Percentiles rank a stretch among this genome's conserved stretches.
Evolutionary conservation across 2,797 vertebrate species (phyloP).

Genomic region (Poecilia picta): DNA sequence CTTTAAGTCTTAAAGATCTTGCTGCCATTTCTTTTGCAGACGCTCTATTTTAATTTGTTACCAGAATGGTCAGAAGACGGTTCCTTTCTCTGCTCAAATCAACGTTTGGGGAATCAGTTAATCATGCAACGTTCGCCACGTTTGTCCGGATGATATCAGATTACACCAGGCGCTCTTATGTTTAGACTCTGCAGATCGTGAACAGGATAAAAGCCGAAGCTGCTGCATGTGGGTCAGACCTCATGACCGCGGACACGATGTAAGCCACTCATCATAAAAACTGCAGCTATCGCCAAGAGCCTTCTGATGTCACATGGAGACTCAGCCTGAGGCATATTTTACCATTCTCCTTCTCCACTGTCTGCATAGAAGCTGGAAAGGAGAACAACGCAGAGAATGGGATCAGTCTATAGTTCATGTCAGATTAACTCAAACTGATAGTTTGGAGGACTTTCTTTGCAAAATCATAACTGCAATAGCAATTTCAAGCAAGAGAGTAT

Average conservation of each 20-base stretch:
- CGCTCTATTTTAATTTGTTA: neutral
- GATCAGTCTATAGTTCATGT: slow-evolving; percentile 22
- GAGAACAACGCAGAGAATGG: slow-evolving; percentile 18
- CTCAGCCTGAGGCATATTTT: slow-evolving; percentile 12
- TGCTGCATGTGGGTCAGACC: slow-evolving; percentile 38
- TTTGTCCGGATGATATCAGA: slow-evolving; percentile 31
- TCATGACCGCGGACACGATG: slow-evolving; percentile 29
- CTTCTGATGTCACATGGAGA: neutral
- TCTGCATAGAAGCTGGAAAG: slow-evolving; percentile 15
- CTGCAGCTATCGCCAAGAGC: slow-evolving; percentile 26
- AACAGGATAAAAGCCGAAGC: slow-evolving; percentile 35
- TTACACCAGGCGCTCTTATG: slow-evolving; percentile 28
- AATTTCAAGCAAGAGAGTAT: neutral
- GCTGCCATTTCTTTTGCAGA: neutral
- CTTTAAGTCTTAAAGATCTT: neutral
- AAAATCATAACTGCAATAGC: slow-evolving; percentile 12
- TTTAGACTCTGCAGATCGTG: slow-evolving; percentile 18
- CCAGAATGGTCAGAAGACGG: neutral
- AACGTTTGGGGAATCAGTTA: neutral
- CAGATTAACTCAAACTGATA: slow-evolving; percentile 20
- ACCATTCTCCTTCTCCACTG: slow-evolving; percentile 14
- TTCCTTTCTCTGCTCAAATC: neutral
- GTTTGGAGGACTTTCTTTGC: slow-evolving; percentile 32
- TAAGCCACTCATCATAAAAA: slow-evolving; percentile 56
- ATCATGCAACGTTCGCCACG: slow-evolving; percentile 8